These are phyloP conservation scores for Potorous gilbertii DNA, from an alignment of 2,797 vertebrate species.

Conservation along the genomic window DNA sequence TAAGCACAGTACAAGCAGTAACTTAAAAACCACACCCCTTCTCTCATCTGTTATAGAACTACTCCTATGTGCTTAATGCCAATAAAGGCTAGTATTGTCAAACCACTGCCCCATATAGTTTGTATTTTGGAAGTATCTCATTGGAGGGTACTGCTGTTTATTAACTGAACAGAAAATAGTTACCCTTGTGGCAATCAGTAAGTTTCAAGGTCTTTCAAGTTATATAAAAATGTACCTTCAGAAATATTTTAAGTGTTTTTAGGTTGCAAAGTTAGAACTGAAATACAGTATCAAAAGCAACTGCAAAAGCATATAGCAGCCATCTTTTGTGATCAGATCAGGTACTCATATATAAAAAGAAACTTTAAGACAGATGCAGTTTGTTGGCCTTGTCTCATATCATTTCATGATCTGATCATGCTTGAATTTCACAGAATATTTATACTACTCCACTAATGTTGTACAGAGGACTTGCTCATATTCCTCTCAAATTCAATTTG, in stretches of 20 bases:
- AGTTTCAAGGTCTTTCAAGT: conserved; percentile 24
- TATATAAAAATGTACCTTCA: background rate
- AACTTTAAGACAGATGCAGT: conserved; percentile 90
- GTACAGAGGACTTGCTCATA: conserved; percentile 91
- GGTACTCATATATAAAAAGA: conserved; percentile 75
- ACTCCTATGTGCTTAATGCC: background rate
- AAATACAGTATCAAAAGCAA: conserved; percentile 32
- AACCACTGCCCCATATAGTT: background rate
- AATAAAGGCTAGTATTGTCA: conserved; percentile 1
- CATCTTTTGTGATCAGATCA: conserved; percentile 83
- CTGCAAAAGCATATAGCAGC: conserved; percentile 79
- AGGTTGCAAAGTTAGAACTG: background rate
- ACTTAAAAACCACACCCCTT: background rate
- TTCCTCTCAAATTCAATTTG: conserved; percentile 90
- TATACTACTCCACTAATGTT: conserved; percentile 92
- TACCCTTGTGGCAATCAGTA: background rate
- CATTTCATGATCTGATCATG: conserved; percentile 91
- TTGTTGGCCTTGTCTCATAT: conserved; percentile 88
- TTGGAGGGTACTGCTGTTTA: background rate
- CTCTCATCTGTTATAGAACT: background rate
- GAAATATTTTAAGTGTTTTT: conserved; percentile 4
- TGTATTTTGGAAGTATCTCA: conserved; percentile 13
- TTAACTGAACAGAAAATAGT: background rate
- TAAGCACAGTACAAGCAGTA: background rate
- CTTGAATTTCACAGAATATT: conserved; percentile 94